phyloP scores from a whole-genome alignment of 2,888 invertebrate genomes.

The Thelaira solivaga region DNA sequence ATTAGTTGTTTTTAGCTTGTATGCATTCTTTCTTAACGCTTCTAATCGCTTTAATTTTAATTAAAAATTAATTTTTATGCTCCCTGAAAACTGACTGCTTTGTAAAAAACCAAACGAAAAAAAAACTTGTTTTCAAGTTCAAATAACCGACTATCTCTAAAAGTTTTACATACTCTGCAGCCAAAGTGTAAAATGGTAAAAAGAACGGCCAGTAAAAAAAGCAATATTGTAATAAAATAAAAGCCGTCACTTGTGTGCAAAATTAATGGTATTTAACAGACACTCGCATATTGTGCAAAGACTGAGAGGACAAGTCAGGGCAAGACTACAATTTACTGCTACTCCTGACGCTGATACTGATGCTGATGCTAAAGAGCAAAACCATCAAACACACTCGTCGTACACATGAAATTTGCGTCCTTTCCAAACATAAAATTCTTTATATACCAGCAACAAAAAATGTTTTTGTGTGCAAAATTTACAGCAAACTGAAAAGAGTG shows the following conservation, averaged over 20 bases:
- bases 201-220: constrained; percentile 27
- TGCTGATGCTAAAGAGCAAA: too few relatives aligned
- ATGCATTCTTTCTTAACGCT: too few relatives aligned
- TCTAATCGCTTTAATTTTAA: too few relatives aligned
- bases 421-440: constrained; percentile 40
- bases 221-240: constrained; percentile 27
- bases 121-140: not conserved
- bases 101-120: not conserved
- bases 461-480: not conserved
- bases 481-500: constrained; percentile 7
- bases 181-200: constrained; percentile 17
- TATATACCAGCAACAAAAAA: constrained; percentile 6
- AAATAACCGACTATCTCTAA: not conserved
- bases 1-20: too few relatives aligned
- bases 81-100: too few relatives aligned
- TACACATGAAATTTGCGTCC: constrained; percentile 43
- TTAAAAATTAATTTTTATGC: too few relatives aligned
- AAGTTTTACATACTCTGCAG: not conserved
- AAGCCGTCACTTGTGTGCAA: constrained; percentile 49
- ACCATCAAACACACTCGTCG: not conserved
- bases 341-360: constrained; percentile 9
- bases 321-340: constrained; percentile 6
- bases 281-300: constrained; percentile 5
- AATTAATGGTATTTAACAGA: constrained; percentile 51
- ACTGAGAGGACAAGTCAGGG: not conserved